phyloP scores from a whole-genome alignment of 2,113 vertebrate genomes.

The Dolichotis patagonum region DNA sequence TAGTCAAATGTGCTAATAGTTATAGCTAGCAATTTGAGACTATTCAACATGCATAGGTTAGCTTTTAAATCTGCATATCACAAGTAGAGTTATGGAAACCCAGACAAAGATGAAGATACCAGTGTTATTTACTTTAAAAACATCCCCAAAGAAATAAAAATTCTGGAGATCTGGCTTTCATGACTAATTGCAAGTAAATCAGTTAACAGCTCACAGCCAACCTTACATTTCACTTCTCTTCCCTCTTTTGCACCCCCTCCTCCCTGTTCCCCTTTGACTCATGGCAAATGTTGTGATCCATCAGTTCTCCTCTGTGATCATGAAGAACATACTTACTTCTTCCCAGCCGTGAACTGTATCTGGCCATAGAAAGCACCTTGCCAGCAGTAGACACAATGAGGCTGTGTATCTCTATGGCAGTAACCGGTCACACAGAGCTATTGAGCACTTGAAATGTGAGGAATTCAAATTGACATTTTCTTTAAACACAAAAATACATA shows the following conservation, averaged over 20 bases:
- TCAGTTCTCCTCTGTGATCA: background rate
- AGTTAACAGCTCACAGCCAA: background rate
- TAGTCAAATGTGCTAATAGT: background rate
- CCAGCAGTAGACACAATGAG: background rate
- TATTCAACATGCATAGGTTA: background rate
- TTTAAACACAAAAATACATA: background rate
- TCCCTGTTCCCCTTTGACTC: background rate
- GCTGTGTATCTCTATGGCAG: too few relatives aligned
- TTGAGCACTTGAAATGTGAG: background rate
- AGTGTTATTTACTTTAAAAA: background rate
- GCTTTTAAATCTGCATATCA: background rate
- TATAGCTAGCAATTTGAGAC: background rate
- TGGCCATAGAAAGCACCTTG: background rate
- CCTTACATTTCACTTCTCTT: background rate
- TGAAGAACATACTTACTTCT: background rate
- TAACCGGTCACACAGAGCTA: background rate
- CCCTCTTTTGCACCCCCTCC: accelerated
- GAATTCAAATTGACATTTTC: background rate
- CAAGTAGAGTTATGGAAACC: background rate
- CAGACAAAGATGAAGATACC: background rate
- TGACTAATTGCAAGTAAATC: background rate
- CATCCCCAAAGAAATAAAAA: background rate
- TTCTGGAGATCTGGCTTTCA: background rate
- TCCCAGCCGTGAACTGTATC: background rate
- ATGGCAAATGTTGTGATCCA: background rate